Evolutionary conservation across 2,797 vertebrate species (phyloP).

Genomic region (Galagoides demidoff): DNA sequence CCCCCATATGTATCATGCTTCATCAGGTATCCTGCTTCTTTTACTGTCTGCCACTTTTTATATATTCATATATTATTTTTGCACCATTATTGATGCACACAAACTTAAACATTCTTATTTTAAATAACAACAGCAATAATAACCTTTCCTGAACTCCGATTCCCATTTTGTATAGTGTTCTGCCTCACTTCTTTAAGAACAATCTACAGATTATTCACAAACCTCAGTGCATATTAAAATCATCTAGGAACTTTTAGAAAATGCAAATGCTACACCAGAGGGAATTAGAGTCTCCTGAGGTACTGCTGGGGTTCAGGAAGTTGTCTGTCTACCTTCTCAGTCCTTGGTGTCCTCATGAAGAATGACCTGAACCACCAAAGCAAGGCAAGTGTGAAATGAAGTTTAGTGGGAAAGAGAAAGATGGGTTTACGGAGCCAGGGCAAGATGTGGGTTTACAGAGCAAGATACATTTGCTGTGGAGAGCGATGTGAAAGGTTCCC

Average conservation of each 20-base stretch:
- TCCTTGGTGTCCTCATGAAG: no score
- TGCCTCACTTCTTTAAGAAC: background rate
- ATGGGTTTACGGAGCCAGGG: no score
- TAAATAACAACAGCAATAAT: background rate
- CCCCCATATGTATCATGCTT: background rate
- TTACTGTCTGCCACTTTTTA: background rate
- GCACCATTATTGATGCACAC: background rate
- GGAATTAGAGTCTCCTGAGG: background rate
- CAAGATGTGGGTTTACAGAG: no score
- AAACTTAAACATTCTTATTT: background rate
- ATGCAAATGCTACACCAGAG: background rate
- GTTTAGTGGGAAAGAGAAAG: no score
- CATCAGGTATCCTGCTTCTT: background rate
- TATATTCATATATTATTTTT: background rate
- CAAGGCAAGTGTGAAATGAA: no score
- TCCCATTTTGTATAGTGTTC: background rate
- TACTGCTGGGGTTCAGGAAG: background rate
- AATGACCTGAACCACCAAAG: no score
- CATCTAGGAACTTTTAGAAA: background rate
- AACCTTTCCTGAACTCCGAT: background rate
- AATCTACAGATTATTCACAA: background rate
- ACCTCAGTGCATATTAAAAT: background rate
- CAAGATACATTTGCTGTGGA: no score
- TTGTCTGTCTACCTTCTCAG: no score
- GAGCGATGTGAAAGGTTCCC: no score